A percentile compares a stretch with the other conserved stretches of the same genome.
Conservation (phyloP, 37 sponge, comb jelly and placozoan genomes). For the Eunapius fragilis region DNA sequence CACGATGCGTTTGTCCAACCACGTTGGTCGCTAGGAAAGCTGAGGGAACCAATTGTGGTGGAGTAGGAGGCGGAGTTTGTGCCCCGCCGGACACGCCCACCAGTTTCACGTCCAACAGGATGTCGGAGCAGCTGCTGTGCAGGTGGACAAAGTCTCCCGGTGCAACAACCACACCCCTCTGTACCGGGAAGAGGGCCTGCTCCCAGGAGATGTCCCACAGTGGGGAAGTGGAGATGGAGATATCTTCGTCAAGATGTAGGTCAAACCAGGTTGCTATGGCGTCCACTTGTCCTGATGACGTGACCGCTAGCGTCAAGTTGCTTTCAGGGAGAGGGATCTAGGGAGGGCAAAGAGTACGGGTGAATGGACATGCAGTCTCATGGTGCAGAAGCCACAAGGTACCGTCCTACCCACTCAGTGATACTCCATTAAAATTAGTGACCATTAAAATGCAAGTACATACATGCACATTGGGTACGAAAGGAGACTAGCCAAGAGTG, state of each 20-base stretch:
- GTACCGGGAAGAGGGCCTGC: slow-evolving; percentile 72
- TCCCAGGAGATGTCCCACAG: slow-evolving; percentile 63
- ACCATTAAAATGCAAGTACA: no score
- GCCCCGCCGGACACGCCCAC: not conserved
- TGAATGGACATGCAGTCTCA: not conserved
- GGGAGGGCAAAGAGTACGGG: not conserved
- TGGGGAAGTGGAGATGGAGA: slow-evolving; percentile 54
- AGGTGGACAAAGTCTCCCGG: slow-evolving; percentile 36
- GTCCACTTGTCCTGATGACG: slow-evolving; percentile 38
- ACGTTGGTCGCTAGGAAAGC: not conserved
- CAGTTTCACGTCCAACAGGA: slow-evolving; percentile 27
- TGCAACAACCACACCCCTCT: not conserved
- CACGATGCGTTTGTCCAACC: not conserved
- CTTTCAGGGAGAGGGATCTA: slow-evolving; percentile 58
- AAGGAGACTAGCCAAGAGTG: no score
- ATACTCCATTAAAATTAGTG: no score
- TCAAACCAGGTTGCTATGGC: slow-evolving; percentile 65
- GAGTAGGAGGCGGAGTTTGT: not conserved
- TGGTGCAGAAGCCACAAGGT: no score
- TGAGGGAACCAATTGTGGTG: not conserved
- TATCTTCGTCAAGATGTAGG: slow-evolving; percentile 47
- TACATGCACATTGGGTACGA: no score
- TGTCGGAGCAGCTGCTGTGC: slow-evolving; percentile 56
- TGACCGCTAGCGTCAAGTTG: slow-evolving; percentile 10
- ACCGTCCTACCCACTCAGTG: no score